A percentile compares a stretch with the other conserved stretches of the same genome.
These are phyloP conservation scores for Drosophila percnosoma DNA, from an alignment of 2,888 invertebrate genomes.

Conservation along the genomic window DNA sequence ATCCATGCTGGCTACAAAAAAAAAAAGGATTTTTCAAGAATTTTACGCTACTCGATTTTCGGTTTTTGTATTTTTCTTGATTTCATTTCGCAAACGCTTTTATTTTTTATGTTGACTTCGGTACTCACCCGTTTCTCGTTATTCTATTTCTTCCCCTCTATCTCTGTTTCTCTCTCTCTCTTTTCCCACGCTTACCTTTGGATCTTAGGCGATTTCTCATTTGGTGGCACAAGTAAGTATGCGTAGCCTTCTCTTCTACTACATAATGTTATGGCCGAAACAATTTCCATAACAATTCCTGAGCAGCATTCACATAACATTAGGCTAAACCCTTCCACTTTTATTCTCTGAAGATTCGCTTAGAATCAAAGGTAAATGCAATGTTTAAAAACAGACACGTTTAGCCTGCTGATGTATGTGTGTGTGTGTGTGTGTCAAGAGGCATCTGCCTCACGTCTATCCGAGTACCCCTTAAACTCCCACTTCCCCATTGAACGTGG, in stretches of 20 bases:
- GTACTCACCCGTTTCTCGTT: slow-evolving; percentile 62
- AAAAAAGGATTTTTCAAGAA: slow-evolving; percentile 47
- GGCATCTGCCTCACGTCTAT: slow-evolving; percentile 40
- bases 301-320: slow-evolving; percentile 55
- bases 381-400: slow-evolving; percentile 45
- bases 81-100: slow-evolving; percentile 7
- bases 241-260: slow-evolving; percentile 28
- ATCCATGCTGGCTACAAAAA: slow-evolving; percentile 34
- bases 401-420: slow-evolving; percentile 16
- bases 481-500: slow-evolving; percentile 17
- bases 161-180: slow-evolving; percentile 17
- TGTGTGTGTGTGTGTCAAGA: slow-evolving; percentile 16
- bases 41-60: slow-evolving; percentile 45
- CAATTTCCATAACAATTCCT: slow-evolving; percentile 82
- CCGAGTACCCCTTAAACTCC: neutral
- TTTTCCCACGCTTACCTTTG: slow-evolving; percentile 12
- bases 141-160: slow-evolving; percentile 45
- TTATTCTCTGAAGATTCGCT: slow-evolving; percentile 3
- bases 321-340: slow-evolving; percentile 22
- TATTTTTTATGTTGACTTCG: slow-evolving; percentile 48
- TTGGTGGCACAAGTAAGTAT: slow-evolving; percentile 90
- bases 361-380: slow-evolving; percentile 79
- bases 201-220: slow-evolving; percentile 89
- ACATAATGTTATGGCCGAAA: slow-evolving; percentile 72
- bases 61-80: slow-evolving; percentile 17